Percentiles rank a stretch among this genome's conserved stretches.
Evolutionary conservation across 2,797 vertebrate genomes (phyloP).

Genomic region (Propithecus deckenii): DNA sequence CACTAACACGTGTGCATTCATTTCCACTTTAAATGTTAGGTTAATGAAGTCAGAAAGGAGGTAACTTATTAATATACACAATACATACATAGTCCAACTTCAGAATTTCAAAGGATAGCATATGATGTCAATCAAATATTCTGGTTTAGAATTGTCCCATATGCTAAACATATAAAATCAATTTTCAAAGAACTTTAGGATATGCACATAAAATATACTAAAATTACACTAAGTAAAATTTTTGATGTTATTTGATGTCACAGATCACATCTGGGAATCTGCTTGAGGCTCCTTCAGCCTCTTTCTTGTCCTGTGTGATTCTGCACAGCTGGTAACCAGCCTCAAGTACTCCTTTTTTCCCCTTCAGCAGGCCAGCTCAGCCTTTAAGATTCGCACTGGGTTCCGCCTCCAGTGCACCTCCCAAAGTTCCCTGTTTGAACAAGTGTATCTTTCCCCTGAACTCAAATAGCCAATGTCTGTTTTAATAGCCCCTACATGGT

Average conservation of each 20-base stretch:
- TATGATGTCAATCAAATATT: slow-evolving; percentile 18
- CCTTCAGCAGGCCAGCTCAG: neutral
- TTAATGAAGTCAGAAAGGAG: neutral
- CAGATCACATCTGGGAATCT: neutral
- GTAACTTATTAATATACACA: neutral
- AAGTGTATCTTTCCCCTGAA: neutral
- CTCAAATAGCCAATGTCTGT: neutral
- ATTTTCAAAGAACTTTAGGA: slow-evolving; percentile 16
- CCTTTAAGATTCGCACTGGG: neutral
- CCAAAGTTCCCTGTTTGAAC: neutral
- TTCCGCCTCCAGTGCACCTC: neutral
- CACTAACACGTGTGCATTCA: neutral
- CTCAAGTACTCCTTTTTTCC: neutral
- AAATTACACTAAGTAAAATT: neutral
- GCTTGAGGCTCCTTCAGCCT: neutral
- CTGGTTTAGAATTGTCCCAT: neutral
- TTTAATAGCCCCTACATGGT: neutral
- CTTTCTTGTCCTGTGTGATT: neutral
- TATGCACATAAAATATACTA: neutral
- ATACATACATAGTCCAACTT: neutral
- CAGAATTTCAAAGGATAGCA: slow-evolving; percentile 48
- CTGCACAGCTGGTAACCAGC: neutral
- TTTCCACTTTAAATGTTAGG: neutral
- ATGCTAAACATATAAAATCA: slow-evolving; percentile 13
- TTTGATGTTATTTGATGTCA: neutral